A percentile compares a stretch with the other conserved stretches of the same genome.
phyloP scores from a whole-genome alignment of 2,888 invertebrate genomes.

The Eudemis profundana region DNA sequence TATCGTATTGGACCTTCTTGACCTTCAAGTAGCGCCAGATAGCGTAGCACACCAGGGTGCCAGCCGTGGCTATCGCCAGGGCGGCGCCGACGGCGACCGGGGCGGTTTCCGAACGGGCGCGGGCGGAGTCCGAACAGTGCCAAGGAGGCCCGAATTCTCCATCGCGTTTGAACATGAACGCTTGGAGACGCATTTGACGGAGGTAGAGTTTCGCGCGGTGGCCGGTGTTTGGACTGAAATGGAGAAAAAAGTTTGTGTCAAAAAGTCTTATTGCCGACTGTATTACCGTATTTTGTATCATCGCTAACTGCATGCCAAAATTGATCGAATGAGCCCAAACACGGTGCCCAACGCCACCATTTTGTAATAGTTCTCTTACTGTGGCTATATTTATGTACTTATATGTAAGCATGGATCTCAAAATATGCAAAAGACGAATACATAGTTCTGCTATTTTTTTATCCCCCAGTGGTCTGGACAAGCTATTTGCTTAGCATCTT shows the following conservation, averaged over 20 bases:
- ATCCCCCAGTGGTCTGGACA: too few species aligned
- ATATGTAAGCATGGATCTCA: too few species aligned
- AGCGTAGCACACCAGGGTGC: constrained; percentile 93
- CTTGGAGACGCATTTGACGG: constrained; percentile 91
- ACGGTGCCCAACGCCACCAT: too few species aligned
- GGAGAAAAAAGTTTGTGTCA: neutral
- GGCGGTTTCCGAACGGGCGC: constrained; percentile 91
- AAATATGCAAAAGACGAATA: too few species aligned
- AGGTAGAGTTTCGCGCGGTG: constrained; percentile 88
- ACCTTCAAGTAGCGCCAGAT: constrained; percentile 94
- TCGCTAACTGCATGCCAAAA: neutral
- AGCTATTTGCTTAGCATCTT: too few species aligned
- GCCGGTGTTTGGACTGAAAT: constrained; percentile 64
- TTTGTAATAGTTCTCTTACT: too few species aligned
- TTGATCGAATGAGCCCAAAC: too few species aligned
- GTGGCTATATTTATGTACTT: too few species aligned
- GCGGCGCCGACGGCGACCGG: constrained; percentile 92
- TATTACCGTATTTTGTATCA: too few species aligned
- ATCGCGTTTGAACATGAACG: constrained; percentile 94
- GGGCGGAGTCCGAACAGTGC: constrained; percentile 84
- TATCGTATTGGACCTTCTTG: constrained; percentile 96
- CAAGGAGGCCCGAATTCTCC: constrained; percentile 88
- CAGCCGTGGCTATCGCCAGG: constrained; percentile 91
- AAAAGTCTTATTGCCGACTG: too few species aligned
- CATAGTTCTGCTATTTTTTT: too few species aligned